These are phyloP conservation scores for Amblyteles armatorius DNA, from an alignment of 2,888 invertebrate genomes.

Conservation along the genomic window DNA sequence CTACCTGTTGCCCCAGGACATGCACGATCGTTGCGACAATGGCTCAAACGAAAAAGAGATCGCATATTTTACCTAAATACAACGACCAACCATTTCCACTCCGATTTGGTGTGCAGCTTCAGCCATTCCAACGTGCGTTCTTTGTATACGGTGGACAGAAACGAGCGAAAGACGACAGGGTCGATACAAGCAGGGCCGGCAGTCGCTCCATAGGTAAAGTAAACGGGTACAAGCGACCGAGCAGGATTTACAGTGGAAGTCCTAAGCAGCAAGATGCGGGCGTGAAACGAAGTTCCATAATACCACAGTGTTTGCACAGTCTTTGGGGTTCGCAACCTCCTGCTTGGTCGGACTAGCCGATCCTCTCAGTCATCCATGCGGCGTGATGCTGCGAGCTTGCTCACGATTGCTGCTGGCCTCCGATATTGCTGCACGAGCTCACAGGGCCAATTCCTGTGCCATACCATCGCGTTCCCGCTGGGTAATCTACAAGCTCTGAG, in stretches of 20 bases:
- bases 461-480: slow-evolving; percentile 59
- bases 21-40: background rate
- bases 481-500: slow-evolving; percentile 64
- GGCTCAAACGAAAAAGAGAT: background rate
- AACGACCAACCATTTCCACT: background rate
- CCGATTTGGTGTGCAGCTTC: slow-evolving; percentile 5
- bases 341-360: slow-evolving; percentile 28
- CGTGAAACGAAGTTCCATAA: slow-evolving; percentile 59
- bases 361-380: slow-evolving; percentile 53
- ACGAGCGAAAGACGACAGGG: slow-evolving; percentile 10
- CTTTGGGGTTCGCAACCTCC: slow-evolving; percentile 24
- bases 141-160: slow-evolving; percentile 15
- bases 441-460: slow-evolving; percentile 36
- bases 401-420: slow-evolving; percentile 56
- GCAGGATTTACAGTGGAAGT: slow-evolving; percentile 22
- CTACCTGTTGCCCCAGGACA: background rate
- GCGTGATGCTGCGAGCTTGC: slow-evolving; percentile 46
- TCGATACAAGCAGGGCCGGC: slow-evolving; percentile 1
- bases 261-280: slow-evolving; percentile 45
- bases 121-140: slow-evolving; percentile 2
- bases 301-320: slow-evolving; percentile 51
- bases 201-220: background rate
- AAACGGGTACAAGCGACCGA: background rate
- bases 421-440: slow-evolving; percentile 60
- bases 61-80: background rate